Conservation (phyloP, 2,113 vertebrate genomes). For the Semnornis frantzii region DNA sequence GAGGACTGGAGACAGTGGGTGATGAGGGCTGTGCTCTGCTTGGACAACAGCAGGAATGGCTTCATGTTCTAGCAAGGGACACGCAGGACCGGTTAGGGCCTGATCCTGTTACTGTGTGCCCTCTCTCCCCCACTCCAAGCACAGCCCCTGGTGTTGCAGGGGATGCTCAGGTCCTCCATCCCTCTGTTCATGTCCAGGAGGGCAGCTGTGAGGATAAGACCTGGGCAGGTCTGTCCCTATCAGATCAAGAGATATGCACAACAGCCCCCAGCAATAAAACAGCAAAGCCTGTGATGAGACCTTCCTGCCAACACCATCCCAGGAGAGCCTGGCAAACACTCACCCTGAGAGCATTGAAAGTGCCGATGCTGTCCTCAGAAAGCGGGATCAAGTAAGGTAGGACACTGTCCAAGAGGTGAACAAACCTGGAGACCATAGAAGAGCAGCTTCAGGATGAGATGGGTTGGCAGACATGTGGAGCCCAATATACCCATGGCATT, state of each 20-base stretch:
- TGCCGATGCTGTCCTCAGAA: slow-evolving; percentile 88
- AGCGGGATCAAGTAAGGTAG: slow-evolving; percentile 88
- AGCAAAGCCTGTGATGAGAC: fast-evolving
- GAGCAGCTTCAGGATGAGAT: neutral
- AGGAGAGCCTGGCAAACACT: neutral
- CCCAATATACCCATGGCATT: fast-evolving
- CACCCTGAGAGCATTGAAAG: slow-evolving; percentile 93
- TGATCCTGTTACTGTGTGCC: fast-evolving
- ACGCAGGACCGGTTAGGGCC: neutral
- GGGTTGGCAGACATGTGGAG: fast-evolving
- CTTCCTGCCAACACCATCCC: neutral
- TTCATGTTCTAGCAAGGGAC: slow-evolving; percentile 83
- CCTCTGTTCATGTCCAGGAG: neutral
- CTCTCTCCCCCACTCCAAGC: neutral
- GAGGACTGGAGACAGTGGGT: slow-evolving; percentile 91
- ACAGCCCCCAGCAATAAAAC: neutral
- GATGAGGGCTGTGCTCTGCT: slow-evolving; percentile 85
- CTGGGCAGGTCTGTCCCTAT: neutral
- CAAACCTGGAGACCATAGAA: slow-evolving; percentile 79
- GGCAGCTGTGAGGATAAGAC: neutral
- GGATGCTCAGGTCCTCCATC: neutral
- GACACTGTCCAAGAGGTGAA: slow-evolving; percentile 88
- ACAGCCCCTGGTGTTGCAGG: fast-evolving
- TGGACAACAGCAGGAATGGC: slow-evolving; percentile 91
- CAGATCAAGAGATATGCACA: neutral